Conservation (phyloP, 2,888 invertebrate species). For the Temnothorax rugatulus region DNA sequence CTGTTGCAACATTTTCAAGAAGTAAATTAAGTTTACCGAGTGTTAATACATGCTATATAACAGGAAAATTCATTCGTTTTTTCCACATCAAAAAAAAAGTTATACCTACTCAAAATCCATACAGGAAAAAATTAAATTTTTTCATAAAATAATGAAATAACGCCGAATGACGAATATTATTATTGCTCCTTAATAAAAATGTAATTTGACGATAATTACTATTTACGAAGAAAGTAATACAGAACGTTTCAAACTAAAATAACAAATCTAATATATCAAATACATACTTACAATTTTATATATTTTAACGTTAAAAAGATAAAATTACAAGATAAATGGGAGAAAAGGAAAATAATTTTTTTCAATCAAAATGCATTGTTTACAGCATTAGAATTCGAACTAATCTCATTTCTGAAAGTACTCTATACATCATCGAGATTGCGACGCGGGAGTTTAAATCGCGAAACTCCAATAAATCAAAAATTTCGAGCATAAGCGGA, state of each 20-base stretch:
- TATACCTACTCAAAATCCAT: too few relatives aligned
- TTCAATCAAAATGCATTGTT: neutral
- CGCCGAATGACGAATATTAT: too few relatives aligned
- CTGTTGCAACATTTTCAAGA: neutral
- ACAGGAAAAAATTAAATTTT: too few relatives aligned
- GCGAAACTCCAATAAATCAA: constrained; percentile 25
- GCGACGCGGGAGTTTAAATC: neutral
- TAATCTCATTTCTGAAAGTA: neutral
- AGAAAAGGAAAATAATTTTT: neutral
- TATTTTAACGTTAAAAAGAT: neutral
- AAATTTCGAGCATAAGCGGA: constrained; percentile 7
- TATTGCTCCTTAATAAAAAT: too few relatives aligned
- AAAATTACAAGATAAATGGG: neutral
- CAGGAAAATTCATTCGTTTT: neutral
- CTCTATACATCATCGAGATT: neutral
- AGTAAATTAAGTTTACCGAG: constrained; percentile 1
- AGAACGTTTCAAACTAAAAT: too few relatives aligned
- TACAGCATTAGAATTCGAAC: neutral
- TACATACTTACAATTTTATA: neutral
- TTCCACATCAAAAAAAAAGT: too few relatives aligned
- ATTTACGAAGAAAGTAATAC: too few relatives aligned
- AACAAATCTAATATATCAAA: too few relatives aligned
- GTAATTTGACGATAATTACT: too few relatives aligned
- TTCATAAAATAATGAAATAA: too few relatives aligned
- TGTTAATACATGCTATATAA: neutral